These are phyloP conservation scores for Trachurus trachurus DNA, from an alignment of 2,797 vertebrate genomes.

Conservation along the genomic window DNA sequence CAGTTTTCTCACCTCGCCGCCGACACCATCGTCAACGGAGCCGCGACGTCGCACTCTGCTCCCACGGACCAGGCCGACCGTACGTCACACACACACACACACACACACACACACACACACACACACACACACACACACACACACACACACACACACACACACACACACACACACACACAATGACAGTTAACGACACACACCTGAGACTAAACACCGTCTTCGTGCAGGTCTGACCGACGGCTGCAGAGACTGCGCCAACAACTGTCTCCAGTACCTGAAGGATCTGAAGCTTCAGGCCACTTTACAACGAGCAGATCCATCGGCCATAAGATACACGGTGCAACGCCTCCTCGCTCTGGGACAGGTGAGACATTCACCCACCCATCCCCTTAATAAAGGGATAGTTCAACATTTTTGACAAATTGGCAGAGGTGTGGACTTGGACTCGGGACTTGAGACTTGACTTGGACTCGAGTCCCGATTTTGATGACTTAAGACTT, in stretches of 20 bases:
- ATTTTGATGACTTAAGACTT: no score
- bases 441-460: no score
- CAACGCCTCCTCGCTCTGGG: conserved; percentile 81
- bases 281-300: conserved; percentile 83
- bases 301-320: conserved; percentile 77
- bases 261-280: conserved; percentile 84
- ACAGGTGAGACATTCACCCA: conserved; percentile 64
- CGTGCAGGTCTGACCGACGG: conserved; percentile 79
- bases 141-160: not conserved
- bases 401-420: no score
- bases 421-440: no score
- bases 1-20: conserved; percentile 93
- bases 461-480: no score
- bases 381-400: no score
- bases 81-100: conserved; percentile 72
- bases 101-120: no score
- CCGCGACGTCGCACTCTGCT: conserved; percentile 89
- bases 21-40: conserved; percentile 91
- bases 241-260: conserved; percentile 82
- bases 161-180: not conserved
- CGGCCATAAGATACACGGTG: conserved; percentile 71
- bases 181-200: no score
- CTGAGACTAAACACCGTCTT: not conserved
- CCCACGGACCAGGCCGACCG: conserved; percentile 92
- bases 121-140: no score